Base-by-base conservation (phyloP, 2,888 invertebrate genomes). In the Prosapia bicincta region DNA sequence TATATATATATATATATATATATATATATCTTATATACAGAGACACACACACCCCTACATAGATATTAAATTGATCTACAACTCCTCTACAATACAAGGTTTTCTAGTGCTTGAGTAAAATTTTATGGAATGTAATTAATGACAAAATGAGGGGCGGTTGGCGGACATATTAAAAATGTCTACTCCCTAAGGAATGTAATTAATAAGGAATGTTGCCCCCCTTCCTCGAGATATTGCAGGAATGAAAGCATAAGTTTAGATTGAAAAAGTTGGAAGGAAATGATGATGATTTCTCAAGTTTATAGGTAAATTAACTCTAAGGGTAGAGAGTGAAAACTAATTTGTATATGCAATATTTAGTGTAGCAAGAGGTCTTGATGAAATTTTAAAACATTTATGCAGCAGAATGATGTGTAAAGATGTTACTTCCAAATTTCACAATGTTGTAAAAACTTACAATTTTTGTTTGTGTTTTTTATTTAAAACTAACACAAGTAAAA, bases 201-300 rank as follows among this genome's bases (percentile, higher is more conserved):
- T 76, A 76, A 76, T 76, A 76, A 76, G 72, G 76, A 76, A 76
- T 76, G 76, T 30, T 67, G 6, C 76, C 66, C 76, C n/a, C 66
- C 76, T 38, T 23, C 54, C 66, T 24, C 66, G 66, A 43, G 69
- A 66, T 69, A 74, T 66, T 69, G 74, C 74, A 66, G 69, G 69
- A 69, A 74, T 54, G 54, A 20, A 23, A 28, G 69, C 65, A 54
- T 65, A 74, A 74, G 28, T 74, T 54, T 74, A 74, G 74, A 74
- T 74, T 74, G 74, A 74, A 74, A 74, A 74, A 74, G 69, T 74
- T 74, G 69, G 7, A 54, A 38, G 38, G 54, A 54, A 20, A 54
- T 10, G n/a, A 20, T n/a, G n/a, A n/a, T 20, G 54, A 15, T 38
- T 10, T 20, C 54, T 54, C 3, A 54, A 9, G 54, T 54, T 54